Evolutionary conservation across 2,113 vertebrate genomes (phyloP).

Genomic region (Galeopterus variegatus): DNA sequence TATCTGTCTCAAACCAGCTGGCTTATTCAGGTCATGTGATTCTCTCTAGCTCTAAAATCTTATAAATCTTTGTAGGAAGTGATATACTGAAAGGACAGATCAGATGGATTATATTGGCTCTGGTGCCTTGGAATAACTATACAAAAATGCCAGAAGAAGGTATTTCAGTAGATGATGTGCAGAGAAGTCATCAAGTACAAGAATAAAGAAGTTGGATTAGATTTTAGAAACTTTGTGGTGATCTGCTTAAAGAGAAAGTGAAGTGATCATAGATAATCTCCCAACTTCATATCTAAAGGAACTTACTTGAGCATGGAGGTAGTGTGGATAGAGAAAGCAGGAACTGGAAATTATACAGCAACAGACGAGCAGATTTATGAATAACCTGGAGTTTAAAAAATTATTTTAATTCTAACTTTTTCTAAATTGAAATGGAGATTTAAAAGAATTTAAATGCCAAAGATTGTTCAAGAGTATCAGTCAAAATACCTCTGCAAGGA

Average conservation of each 20-base stretch:
- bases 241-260: background rate
- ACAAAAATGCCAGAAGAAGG: background rate
- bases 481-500: conserved; percentile 26
- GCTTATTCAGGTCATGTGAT: background rate
- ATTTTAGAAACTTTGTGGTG: background rate
- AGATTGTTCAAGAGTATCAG: background rate
- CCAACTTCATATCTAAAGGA: background rate
- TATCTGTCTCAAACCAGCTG: background rate
- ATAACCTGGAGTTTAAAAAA: background rate
- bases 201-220: background rate
- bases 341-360: background rate
- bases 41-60: background rate
- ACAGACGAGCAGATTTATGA: background rate
- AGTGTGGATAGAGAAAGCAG: background rate
- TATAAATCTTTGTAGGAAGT: background rate
- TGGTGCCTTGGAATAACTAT: background rate
- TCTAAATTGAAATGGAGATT: background rate
- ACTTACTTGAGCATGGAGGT: background rate
- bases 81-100: background rate
- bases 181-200: background rate
- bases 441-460: conserved; percentile 30
- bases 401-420: conserved; percentile 14
- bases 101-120: background rate
- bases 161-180: background rate
- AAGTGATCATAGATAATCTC: background rate